A percentile compares a stretch with the other conserved stretches of the same genome.
These are phyloP conservation scores for Buphagus erythrorhynchus DNA, from an alignment of 2,797 vertebrate genomes.

Conservation along the genomic window DNA sequence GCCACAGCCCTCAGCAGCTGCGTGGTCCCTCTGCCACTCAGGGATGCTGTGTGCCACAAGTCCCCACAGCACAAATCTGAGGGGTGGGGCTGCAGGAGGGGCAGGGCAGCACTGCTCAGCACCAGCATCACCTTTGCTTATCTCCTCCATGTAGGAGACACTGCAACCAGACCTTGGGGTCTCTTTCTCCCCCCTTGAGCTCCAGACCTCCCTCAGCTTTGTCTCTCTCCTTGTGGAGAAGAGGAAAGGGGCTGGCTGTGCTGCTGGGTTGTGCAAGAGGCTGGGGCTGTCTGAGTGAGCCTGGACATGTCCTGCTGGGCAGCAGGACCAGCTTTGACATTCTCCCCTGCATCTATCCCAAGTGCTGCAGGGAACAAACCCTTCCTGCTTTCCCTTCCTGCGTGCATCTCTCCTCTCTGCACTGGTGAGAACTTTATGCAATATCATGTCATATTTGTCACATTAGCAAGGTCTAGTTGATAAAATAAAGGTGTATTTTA, in stretches of 20 bases:
- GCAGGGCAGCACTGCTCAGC: background rate
- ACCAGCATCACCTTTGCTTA: background rate
- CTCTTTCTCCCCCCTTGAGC: background rate
- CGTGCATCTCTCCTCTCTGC: background rate
- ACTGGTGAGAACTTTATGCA: background rate
- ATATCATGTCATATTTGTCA: too few species aligned
- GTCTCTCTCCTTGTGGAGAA: background rate
- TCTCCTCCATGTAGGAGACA: accelerated
- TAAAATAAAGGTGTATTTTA: background rate
- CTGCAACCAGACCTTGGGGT: accelerated
- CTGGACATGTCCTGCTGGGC: background rate
- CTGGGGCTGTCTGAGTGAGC: background rate
- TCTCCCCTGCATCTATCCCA: background rate
- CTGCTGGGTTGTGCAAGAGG: background rate
- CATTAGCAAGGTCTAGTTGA: background rate
- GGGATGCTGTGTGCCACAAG: background rate
- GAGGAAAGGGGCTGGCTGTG: background rate
- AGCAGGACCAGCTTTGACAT: background rate
- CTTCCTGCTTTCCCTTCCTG: background rate
- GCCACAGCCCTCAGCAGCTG: background rate
- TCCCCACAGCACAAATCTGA: background rate
- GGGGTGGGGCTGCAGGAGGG: background rate
- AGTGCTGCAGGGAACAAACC: background rate
- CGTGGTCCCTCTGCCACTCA: accelerated
- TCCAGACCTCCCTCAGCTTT: background rate